Evolutionary conservation across 2,113 vertebrate genomes (phyloP).

Genomic region (Canis aureus): DNA sequence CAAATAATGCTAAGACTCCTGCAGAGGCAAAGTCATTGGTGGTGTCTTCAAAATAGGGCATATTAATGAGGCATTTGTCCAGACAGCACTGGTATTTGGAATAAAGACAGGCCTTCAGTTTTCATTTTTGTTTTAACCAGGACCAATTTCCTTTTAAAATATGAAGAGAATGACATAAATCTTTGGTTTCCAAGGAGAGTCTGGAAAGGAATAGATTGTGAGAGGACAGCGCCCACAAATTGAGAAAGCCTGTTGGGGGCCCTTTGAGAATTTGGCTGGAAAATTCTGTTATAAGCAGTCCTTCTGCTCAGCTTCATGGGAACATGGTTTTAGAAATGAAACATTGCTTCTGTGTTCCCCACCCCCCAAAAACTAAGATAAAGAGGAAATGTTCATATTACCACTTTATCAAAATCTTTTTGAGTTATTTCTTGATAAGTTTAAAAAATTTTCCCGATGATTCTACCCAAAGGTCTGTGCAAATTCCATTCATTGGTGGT

Average conservation of each 20-base stretch:
- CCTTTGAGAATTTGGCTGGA: slow-evolving; percentile 76
- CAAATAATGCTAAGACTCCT: background rate
- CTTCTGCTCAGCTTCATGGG: slow-evolving; percentile 79
- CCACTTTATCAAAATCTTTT: slow-evolving; percentile 55
- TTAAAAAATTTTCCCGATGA: slow-evolving; percentile 1
- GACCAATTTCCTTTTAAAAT: slow-evolving; percentile 74
- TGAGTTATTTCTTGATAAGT: slow-evolving; percentile 47
- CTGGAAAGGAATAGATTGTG: slow-evolving; percentile 78
- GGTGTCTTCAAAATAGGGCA: background rate
- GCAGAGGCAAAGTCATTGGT: slow-evolving; percentile 10
- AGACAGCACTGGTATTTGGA: slow-evolving; percentile 14
- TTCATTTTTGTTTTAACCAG: slow-evolving; percentile 61
- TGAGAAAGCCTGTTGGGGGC: slow-evolving; percentile 81
- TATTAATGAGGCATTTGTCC: slow-evolving; percentile 60
- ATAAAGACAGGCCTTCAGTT: slow-evolving; percentile 64
- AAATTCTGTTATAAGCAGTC: slow-evolving; percentile 69
- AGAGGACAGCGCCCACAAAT: slow-evolving; percentile 79
- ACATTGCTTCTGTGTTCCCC: slow-evolving; percentile 36
- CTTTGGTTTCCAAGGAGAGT: slow-evolving; percentile 82
- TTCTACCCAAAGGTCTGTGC: slow-evolving; percentile 30
- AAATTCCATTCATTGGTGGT: slow-evolving; percentile 4
- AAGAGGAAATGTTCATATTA: slow-evolving; percentile 50
- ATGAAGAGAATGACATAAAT: slow-evolving; percentile 76
- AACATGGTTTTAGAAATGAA: slow-evolving; percentile 76
- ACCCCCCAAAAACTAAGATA: background rate